phyloP scores from a whole-genome alignment of 2,113 vertebrate genomes.

The Ia io region DNA sequence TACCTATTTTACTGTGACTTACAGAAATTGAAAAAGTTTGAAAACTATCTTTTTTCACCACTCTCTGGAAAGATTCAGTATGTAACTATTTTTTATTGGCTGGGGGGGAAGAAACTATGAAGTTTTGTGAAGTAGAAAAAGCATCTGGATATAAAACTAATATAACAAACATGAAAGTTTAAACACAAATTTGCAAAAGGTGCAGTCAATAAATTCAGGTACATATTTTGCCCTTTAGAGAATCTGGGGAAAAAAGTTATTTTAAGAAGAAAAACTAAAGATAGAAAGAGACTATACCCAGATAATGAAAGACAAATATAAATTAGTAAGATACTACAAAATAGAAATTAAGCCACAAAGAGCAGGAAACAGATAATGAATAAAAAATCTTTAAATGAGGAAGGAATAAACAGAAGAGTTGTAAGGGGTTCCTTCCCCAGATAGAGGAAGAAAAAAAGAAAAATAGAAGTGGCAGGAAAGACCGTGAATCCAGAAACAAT shows the following conservation, averaged over 20 bases:
- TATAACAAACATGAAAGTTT: background rate
- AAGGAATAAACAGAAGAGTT: background rate
- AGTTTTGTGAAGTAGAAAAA: background rate
- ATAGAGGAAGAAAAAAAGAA: background rate
- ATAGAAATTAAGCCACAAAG: background rate
- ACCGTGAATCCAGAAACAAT: background rate
- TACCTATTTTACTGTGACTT: background rate
- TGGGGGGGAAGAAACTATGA: background rate
- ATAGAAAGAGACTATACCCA: background rate
- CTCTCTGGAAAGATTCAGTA: background rate
- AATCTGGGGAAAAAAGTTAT: background rate
- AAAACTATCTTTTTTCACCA: conserved; percentile 23
- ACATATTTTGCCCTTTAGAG: background rate
- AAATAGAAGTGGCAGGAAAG: conserved; percentile 16
- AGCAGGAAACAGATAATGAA: conserved; percentile 13
- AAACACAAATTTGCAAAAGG: conserved; percentile 39
- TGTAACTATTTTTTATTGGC: background rate
- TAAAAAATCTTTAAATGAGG: conserved; percentile 28
- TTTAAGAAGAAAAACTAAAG: conserved; percentile 3
- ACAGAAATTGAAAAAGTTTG: conserved; percentile 9
- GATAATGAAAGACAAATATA: background rate
- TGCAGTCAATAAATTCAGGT: background rate
- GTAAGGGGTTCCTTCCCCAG: background rate
- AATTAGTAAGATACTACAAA: background rate
- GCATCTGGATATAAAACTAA: background rate